Conservation (phyloP, 2,797 vertebrate genomes). For the Peromyscus melanophrys region DNA sequence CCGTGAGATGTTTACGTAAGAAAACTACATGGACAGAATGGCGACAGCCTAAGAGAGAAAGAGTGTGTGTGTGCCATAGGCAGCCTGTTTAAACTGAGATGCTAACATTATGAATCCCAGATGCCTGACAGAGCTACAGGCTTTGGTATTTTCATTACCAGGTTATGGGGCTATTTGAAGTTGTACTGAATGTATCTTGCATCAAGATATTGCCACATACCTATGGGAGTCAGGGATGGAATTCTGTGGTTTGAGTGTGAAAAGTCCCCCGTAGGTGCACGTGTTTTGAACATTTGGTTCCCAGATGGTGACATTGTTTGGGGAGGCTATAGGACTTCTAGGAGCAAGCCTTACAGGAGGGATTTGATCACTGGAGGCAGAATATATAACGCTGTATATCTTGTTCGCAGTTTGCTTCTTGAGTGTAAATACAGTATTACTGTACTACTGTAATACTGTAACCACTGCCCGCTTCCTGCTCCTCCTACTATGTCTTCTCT, state of each 20-base stretch:
- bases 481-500: neutral
- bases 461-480: neutral
- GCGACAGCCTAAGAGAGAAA: neutral
- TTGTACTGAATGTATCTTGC: neutral
- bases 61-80: neutral
- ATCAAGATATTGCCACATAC: neutral
- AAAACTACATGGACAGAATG: too few relatives aligned
- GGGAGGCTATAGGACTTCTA: neutral
- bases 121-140: neutral
- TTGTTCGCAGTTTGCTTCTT: neutral
- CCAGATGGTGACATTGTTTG: neutral
- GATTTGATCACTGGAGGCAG: neutral
- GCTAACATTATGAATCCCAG: neutral
- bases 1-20: neutral
- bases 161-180: neutral
- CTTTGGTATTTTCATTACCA: neutral
- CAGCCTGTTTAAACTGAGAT: neutral
- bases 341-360: neutral
- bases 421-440: neutral
- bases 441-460: neutral
- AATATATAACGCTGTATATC: neutral
- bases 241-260: neutral
- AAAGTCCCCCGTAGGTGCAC: neutral
- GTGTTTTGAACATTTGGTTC: neutral
- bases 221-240: too few relatives aligned